phyloP scores from a whole-genome alignment of 1,140 invertebrate genomes.

The Diachasma alloeum region DNA sequence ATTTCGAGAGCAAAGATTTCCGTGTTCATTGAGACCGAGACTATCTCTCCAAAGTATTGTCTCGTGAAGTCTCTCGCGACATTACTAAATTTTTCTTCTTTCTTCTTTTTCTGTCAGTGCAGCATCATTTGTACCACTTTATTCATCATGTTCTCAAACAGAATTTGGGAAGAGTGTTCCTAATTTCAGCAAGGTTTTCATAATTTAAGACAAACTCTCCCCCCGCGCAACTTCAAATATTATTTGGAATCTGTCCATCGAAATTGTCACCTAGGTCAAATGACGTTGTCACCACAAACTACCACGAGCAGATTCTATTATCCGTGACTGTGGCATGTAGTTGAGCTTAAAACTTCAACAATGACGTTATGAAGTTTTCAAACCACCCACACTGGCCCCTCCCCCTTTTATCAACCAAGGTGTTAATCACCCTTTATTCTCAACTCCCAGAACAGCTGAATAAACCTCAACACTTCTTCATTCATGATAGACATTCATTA shows the following conservation, averaged over 20 bases:
- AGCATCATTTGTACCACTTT: too few relatives aligned
- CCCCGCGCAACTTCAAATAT: not conserved
- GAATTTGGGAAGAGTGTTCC: too few relatives aligned
- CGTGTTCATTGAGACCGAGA: too few relatives aligned
- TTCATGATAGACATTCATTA: not conserved
- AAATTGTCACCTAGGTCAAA: not conserved
- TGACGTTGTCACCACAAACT: not conserved
- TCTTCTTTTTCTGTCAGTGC: too few relatives aligned
- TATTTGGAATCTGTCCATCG: too few relatives aligned
- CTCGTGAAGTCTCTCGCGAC: too few relatives aligned
- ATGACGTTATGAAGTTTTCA: slow-evolving; percentile 21
- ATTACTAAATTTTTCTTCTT: too few relatives aligned
- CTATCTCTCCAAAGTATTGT: too few relatives aligned
- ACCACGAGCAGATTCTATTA: not conserved
- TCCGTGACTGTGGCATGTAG: not conserved
- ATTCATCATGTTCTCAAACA: too few relatives aligned
- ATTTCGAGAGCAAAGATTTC: too few relatives aligned
- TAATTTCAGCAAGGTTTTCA: too few relatives aligned
- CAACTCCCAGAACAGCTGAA: not conserved
- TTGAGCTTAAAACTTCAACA: slow-evolving; percentile 4
- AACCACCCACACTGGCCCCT: not conserved
- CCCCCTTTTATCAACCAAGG: slow-evolving; percentile 13
- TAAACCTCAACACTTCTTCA: not conserved
- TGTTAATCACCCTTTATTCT: slow-evolving; percentile 21
- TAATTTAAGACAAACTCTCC: too few relatives aligned